These are phyloP conservation scores for Ochotona princeps DNA, from an alignment of 2,113 vertebrate species.

Conservation along the genomic window DNA sequence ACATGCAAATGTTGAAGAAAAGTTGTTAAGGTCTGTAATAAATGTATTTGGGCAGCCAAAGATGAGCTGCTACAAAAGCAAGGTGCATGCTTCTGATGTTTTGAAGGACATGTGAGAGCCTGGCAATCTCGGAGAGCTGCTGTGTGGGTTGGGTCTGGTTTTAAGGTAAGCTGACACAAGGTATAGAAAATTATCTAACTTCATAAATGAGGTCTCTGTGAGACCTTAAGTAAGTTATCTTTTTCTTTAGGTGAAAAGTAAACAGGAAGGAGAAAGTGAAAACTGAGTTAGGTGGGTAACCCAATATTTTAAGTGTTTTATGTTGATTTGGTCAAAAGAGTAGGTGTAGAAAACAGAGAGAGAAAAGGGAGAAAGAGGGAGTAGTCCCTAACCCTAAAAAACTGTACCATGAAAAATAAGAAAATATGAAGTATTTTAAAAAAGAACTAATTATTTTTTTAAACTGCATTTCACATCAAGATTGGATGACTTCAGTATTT, in stretches of 20 bases:
- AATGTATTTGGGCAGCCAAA: background rate
- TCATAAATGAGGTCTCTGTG: background rate
- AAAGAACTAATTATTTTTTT: background rate
- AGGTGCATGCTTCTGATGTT: background rate
- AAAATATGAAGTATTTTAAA: no score
- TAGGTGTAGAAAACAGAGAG: no score
- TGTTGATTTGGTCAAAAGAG: background rate
- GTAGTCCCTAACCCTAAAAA: no score
- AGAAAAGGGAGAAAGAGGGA: no score
- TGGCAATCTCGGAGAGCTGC: background rate
- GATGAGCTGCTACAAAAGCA: background rate
- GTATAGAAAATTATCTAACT: background rate
- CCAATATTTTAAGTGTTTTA: slow-evolving; percentile 1
- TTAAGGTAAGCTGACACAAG: background rate
- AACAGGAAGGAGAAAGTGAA: slow-evolving; percentile 1
- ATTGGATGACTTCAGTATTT: background rate
- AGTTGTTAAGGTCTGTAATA: background rate
- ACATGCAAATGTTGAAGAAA: background rate
- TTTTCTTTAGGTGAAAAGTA: slow-evolving; percentile 11
- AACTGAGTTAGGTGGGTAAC: background rate
- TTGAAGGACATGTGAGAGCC: background rate
- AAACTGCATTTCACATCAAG: background rate
- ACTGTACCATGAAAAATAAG: no score
- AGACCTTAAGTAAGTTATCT: background rate
- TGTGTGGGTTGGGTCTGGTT: background rate